A percentile compares a stretch with the other conserved stretches of the same genome.
Conservation (phyloP, 2,797 vertebrate genomes). For the Falco rusticolus region DNA sequence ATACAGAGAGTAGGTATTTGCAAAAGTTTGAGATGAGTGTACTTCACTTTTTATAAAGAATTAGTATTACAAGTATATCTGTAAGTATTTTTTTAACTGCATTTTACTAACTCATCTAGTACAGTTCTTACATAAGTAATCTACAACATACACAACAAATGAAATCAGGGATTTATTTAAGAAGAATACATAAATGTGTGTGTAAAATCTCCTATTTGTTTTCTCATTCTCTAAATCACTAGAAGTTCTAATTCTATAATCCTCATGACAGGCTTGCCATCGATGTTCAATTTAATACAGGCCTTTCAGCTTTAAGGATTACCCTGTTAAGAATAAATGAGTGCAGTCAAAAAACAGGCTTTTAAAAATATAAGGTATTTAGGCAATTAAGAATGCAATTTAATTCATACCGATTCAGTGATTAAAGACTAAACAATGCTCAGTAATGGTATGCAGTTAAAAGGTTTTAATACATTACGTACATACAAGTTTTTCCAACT, state of each 20-base stretch:
- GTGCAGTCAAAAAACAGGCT: conserved; percentile 53
- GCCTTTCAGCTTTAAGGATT: conserved; percentile 73
- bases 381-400: conserved; percentile 71
- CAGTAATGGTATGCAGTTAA: conserved; percentile 36
- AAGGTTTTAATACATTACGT: neutral
- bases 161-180: conserved; percentile 74
- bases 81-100: neutral
- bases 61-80: neutral
- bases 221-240: conserved; percentile 69
- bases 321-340: conserved; percentile 72
- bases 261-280: conserved; percentile 66
- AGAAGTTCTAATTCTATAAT: conserved; percentile 74
- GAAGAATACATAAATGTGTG: conserved; percentile 59
- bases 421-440: conserved; percentile 47
- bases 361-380: conserved; percentile 69
- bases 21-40: neutral
- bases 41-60: neutral
- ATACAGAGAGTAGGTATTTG: neutral
- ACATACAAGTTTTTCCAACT: neutral
- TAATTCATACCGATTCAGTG: conserved; percentile 56
- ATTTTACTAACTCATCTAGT: conserved; percentile 6
- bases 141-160: conserved; percentile 55
- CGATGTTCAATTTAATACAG: conserved; percentile 71
- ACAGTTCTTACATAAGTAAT: neutral
- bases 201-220: conserved; percentile 62